Base-by-base conservation (phyloP, 2,797 vertebrate genomes). In the Sebastes umbrosus region DNA sequence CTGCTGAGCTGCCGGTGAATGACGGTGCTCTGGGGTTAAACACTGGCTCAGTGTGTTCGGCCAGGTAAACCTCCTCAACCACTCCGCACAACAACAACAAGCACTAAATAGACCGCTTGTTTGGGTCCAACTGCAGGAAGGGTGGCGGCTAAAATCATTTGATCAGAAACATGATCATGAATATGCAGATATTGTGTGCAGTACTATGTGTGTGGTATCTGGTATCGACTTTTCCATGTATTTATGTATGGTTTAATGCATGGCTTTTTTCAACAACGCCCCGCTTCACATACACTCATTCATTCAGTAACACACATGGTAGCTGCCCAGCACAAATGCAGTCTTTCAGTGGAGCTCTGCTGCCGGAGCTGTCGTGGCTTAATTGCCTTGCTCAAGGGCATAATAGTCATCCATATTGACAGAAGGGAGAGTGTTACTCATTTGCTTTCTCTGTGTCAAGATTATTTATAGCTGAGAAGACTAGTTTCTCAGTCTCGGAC, bases 41-140 rank as follows among this genome's bases (percentile, higher is more conserved):
- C 93, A 95, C 85, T 90, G 80, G 73, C 83, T 82, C 91, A 88
- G 88, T 95, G 93, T 94, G 87, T 69, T 16, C 3, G 20, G 54
- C 60, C 92, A 90, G 93, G 92, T 93, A 92, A 75, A 74, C 75
- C 66, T 75, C 85, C 68, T 65, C 65, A 36, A 24, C 84, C 57
- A 1, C 60, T 27, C 80, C 25, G 20, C 83, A 87, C 79, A 92
- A 84, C 87, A 89, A 91, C 89, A 91, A 91, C 92, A 90, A 80
- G 86, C 69, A 62, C 86, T 93, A 91, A 94, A 94, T 90, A 57
- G 87, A 12, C 39, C 29, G 0, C 90, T 86, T 93, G 92, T 94
- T 85, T 77, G 46, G 80, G n/a, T 77, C 73, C 67, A 52, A 67
- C 80, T 77, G 81, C 83, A 82, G 80, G 91, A 93, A 82, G 84